Conservation (phyloP, 1,140 invertebrate species). For the Drosophila persimilis region DNA sequence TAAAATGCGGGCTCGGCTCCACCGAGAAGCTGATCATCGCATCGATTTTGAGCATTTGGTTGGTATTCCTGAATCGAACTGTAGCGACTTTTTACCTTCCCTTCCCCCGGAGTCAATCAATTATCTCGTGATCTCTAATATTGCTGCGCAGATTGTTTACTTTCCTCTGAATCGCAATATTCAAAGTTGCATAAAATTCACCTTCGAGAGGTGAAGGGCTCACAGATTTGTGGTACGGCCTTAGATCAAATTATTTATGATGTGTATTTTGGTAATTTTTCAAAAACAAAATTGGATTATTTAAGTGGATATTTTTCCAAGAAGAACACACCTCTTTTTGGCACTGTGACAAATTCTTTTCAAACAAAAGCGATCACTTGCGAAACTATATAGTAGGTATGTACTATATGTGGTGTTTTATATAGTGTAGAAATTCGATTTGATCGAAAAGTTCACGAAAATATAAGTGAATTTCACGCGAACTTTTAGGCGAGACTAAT, state of each 20-base stretch:
- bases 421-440: conserved; percentile 10
- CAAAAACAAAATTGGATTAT: conserved; percentile 12
- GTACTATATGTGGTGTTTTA: not conserved
- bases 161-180: conserved; percentile 13
- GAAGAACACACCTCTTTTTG: conserved; percentile 64
- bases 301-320: conserved; percentile 47
- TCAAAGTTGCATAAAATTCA: conserved; percentile 25
- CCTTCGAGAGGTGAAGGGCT: conserved; percentile 12
- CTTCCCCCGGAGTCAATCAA: conserved; percentile 17
- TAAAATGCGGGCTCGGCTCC: conserved; percentile 9
- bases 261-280: conserved; percentile 12
- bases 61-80: conserved; percentile 1
- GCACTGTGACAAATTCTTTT: conserved; percentile 65
- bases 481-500: conserved; percentile 27
- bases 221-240: conserved; percentile 11
- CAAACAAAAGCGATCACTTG: conserved; percentile 13
- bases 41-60: not conserved
- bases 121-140: conserved; percentile 16
- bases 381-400: conserved; percentile 14
- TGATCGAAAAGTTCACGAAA: conserved; percentile 11
- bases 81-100: conserved; percentile 14
- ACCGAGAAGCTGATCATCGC: not conserved
- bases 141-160: conserved; percentile 41
- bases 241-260: conserved; percentile 32
- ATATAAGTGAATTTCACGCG: conserved; percentile 41